Percentiles rank a stretch among this genome's conserved stretches.
Conservation (phyloP, 2,113 vertebrate species). For the Xiphorhynchus elegans region DNA sequence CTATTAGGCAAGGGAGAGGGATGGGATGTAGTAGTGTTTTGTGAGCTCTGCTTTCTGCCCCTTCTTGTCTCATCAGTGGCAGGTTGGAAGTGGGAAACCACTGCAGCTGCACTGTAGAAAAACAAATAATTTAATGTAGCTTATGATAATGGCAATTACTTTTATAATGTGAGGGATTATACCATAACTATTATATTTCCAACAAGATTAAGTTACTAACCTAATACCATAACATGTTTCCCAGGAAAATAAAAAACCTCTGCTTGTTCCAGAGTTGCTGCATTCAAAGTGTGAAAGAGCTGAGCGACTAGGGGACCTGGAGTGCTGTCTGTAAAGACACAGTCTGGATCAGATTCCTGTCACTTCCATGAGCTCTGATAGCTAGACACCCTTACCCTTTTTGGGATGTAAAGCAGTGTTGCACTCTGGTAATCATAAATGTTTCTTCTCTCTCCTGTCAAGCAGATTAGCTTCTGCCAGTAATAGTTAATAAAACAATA, state of each 20-base stretch:
- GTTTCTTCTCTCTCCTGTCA: not conserved
- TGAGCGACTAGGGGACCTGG: not conserved
- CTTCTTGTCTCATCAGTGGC: not conserved
- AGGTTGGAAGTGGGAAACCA: constrained; percentile 9
- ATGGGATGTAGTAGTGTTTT: constrained; percentile 12
- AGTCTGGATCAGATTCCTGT: not conserved
- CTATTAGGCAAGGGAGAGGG: constrained; percentile 61
- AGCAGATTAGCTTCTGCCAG: not conserved
- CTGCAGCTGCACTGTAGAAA: constrained; percentile 3
- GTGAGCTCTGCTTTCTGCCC: not conserved
- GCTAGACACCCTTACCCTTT: not conserved
- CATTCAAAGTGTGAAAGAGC: not conserved
- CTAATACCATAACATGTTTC: not conserved
- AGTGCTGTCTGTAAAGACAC: not conserved
- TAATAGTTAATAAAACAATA: not conserved
- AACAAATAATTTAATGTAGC: not conserved
- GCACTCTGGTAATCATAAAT: not conserved
- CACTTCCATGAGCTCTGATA: not conserved
- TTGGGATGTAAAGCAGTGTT: not conserved
- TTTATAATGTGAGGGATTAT: not conserved
- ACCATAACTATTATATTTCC: not conserved
- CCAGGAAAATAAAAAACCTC: not conserved
- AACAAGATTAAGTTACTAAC: constrained; percentile 25
- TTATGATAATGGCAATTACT: constrained; percentile 18
- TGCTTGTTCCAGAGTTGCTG: not conserved